phyloP scores from a whole-genome alignment of 2,797 vertebrate genomes.

The Varecia variegata region DNA sequence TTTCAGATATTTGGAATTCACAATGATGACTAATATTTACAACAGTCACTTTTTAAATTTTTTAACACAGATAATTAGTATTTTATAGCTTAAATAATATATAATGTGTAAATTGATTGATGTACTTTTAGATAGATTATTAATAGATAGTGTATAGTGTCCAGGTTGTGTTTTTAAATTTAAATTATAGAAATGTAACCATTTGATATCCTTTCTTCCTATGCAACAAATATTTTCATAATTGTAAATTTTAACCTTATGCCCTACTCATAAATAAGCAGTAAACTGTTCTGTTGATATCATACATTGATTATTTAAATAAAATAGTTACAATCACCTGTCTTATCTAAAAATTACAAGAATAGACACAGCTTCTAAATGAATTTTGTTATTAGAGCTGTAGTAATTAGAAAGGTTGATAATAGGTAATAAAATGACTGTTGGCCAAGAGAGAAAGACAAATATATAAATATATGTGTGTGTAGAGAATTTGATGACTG shows the following conservation, averaged over 20 bases:
- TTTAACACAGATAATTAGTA: not conserved
- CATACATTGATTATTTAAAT: not conserved
- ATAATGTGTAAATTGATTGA: not conserved
- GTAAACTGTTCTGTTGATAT: not conserved
- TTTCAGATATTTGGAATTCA: not conserved
- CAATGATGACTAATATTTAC: not conserved
- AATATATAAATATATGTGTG: fast-evolving
- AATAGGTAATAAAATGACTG: not conserved
- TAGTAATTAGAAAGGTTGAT: not conserved
- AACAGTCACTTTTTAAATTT: not conserved
- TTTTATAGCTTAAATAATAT: not conserved
- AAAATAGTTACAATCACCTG: not conserved
- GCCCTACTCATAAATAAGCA: not conserved
- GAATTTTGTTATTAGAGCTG: not conserved
- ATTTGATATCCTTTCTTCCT: not conserved
- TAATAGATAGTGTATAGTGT: not conserved
- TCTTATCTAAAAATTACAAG: not conserved
- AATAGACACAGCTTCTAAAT: not conserved
- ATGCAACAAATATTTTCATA: not conserved
- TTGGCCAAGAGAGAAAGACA: not conserved
- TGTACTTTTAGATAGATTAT: not conserved
- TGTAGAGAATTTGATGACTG: not conserved
- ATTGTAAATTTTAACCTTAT: not conserved
- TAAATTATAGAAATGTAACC: not conserved
- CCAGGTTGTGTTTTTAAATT: not conserved